Percentiles rank a stretch among this genome's conserved stretches.
phyloP scores from a whole-genome alignment of 2,113 vertebrate species.

The Rhinolophus ferrumequinum region DNA sequence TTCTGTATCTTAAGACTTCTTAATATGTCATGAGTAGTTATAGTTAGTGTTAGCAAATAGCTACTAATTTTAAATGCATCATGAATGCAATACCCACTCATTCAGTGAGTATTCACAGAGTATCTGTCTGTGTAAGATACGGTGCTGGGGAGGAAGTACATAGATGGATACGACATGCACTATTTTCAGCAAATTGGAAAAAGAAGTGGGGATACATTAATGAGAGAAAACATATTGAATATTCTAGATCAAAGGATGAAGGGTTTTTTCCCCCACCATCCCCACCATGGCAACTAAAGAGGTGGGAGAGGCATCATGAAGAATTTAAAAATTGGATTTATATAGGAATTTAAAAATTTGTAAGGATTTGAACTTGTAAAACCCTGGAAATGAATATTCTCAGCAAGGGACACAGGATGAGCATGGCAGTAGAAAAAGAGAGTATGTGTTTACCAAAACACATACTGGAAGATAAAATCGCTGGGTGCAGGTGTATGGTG shows the following conservation, averaged over 20 bases:
- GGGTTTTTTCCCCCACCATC: too few species aligned
- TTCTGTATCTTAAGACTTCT: neutral
- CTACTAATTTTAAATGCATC: neutral
- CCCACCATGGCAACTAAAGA: neutral
- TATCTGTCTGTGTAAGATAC: neutral
- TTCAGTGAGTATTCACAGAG: neutral
- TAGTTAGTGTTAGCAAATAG: neutral
- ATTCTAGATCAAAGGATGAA: neutral
- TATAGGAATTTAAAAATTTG: neutral
- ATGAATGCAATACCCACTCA: neutral
- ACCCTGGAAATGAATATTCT: neutral
- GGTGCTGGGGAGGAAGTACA: neutral
- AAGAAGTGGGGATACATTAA: neutral
- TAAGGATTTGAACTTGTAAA: neutral
- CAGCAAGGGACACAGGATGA: neutral
- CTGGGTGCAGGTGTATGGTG: neutral
- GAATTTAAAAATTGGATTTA: neutral
- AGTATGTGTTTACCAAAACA: neutral
- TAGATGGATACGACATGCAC: neutral
- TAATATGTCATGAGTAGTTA: neutral
- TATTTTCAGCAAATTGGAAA: neutral
- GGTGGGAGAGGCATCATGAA: accelerated
- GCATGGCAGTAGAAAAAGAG: neutral
- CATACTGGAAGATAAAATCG: neutral
- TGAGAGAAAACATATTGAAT: neutral